Conservation (phyloP, 2,797 vertebrate genomes). For the Alcedo quadribrachys region DNA sequence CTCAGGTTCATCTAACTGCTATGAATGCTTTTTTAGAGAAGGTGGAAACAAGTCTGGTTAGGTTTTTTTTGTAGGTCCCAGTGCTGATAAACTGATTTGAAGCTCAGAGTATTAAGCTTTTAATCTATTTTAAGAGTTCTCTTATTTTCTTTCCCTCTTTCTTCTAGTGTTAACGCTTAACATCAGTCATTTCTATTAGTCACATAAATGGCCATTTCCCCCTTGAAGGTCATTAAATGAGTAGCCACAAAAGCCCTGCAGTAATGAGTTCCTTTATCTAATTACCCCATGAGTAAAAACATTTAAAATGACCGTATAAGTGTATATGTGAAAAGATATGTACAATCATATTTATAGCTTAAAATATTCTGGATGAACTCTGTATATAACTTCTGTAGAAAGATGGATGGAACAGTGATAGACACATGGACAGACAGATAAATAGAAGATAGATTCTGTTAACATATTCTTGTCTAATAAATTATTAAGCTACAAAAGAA, state of each 20-base stretch:
- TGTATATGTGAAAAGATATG: background rate
- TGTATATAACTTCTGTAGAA: background rate
- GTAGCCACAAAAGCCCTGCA: background rate
- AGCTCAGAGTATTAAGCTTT: background rate
- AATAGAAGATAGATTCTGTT: conserved; percentile 2
- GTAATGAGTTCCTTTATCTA: background rate
- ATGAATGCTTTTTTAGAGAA: background rate
- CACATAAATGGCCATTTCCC: background rate
- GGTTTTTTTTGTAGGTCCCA: background rate
- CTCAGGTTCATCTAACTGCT: background rate
- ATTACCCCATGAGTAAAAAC: background rate
- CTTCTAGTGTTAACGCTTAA: background rate
- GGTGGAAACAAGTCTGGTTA: background rate
- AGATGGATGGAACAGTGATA: background rate
- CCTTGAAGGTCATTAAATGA: background rate
- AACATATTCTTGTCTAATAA: conserved; percentile 35
- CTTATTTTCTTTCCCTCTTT: background rate
- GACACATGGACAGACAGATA: background rate
- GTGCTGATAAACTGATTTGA: background rate
- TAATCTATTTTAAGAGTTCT: background rate
- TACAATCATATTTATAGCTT: background rate
- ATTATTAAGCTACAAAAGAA: conserved; percentile 49
- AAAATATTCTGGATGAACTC: background rate
- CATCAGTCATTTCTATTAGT: background rate
- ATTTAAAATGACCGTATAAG: background rate